phyloP scores from a whole-genome alignment of 1,140 invertebrate species.

The Carposina sasakii region DNA sequence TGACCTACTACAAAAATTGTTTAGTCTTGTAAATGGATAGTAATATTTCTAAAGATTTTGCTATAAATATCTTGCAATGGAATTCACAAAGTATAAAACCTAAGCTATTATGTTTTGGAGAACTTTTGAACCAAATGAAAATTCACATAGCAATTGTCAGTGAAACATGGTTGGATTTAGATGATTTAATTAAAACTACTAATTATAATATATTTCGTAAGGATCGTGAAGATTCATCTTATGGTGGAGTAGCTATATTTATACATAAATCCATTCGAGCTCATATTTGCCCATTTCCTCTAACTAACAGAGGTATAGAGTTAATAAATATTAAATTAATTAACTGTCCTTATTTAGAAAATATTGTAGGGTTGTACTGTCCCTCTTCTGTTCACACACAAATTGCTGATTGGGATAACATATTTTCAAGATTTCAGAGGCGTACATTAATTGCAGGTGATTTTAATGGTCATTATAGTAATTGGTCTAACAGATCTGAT shows the following conservation, averaged over 20 bases:
- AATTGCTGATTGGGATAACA: neutral
- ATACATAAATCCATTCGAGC: neutral
- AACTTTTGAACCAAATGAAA: neutral
- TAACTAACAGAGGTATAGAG: neutral
- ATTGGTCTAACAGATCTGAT: neutral
- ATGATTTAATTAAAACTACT: neutral
- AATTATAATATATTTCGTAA: neutral
- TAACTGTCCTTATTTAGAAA: neutral
- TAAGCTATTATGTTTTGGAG: neutral
- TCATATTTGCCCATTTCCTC: neutral
- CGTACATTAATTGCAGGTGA: neutral
- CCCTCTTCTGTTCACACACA: neutral
- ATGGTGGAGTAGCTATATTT: constrained; percentile 5
- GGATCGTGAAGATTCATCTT: constrained; percentile 1
- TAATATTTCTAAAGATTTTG: too few species aligned
- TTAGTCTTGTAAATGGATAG: neutral
- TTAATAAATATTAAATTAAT: neutral
- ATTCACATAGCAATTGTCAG: neutral
- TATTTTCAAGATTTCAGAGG: neutral
- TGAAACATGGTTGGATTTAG: neutral
- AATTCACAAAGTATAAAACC: constrained; percentile 2
- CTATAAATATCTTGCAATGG: neutral
- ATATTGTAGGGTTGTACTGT: neutral
- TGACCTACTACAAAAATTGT: neutral
- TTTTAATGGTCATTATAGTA: neutral